Percentiles rank a stretch among this genome's conserved stretches.
Evolutionary conservation across 2,113 vertebrate genomes (phyloP).

Genomic region (Caranx melampygus): DNA sequence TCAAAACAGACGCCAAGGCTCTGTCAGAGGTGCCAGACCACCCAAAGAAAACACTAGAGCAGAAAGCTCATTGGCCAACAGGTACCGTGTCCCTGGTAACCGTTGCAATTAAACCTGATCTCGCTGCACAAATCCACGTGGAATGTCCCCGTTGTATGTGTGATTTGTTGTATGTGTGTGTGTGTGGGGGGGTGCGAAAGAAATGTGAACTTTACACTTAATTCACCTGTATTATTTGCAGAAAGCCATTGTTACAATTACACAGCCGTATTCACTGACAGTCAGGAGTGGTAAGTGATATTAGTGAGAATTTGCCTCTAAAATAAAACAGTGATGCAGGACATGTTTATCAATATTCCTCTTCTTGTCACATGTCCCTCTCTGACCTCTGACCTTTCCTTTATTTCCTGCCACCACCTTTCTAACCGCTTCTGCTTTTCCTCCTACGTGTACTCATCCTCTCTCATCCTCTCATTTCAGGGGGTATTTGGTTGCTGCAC

Average conservation of each 20-base stretch:
- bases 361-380: neutral
- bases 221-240: constrained; percentile 8
- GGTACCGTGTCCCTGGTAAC: constrained; percentile 43
- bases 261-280: neutral
- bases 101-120: constrained; percentile 44
- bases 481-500: constrained; percentile 91
- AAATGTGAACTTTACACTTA: neutral
- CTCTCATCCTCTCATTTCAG: constrained; percentile 70
- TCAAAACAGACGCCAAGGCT: constrained; percentile 57
- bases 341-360: neutral
- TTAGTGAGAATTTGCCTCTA: neutral
- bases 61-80: constrained; percentile 48
- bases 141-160: constrained; percentile 26
- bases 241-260: neutral
- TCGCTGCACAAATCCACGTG: constrained; percentile 27
- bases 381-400: constrained; percentile 15
- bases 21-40: constrained; percentile 64
- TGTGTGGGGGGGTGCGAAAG: neutral
- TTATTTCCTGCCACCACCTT: neutral
- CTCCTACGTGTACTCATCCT: neutral
- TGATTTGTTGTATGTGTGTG: neutral
- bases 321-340: neutral
- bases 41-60: constrained; percentile 53
- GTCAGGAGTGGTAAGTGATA: neutral
- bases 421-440: neutral